Percentiles rank a stretch among this genome's conserved stretches.
Conservation (phyloP, 64 coral and sea anemone species). For the Montipora capricornis region DNA sequence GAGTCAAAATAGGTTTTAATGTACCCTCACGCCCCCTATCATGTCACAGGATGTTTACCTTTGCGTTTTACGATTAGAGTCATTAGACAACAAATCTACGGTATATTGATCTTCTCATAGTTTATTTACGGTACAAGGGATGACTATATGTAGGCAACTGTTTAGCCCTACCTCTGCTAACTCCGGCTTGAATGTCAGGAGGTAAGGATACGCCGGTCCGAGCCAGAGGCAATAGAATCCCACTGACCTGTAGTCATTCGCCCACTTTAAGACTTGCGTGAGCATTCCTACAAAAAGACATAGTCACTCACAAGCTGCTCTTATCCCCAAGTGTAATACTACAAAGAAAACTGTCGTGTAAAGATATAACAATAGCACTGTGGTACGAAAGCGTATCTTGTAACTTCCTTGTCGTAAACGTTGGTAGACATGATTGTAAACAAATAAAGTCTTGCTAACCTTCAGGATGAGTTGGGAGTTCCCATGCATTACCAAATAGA, state of each 20-base stretch:
- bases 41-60: too few species aligned
- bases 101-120: too few species aligned
- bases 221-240: conserved; percentile 50
- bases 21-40: too few species aligned
- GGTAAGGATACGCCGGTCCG: conserved; percentile 28
- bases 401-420: too few species aligned
- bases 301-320: too few species aligned
- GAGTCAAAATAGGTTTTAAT: too few species aligned
- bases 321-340: too few species aligned
- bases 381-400: too few species aligned
- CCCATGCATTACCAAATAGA: conserved; percentile 44
- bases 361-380: too few species aligned
- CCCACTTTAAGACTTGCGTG: conserved; percentile 12
- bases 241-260: neutral
- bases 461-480: conserved; percentile 16
- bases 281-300: neutral
- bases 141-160: neutral
- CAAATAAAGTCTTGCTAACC: neutral
- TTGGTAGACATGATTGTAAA: neutral
- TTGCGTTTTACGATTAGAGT: too few species aligned
- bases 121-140: neutral
- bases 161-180: conserved; percentile 25
- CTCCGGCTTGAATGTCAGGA: conserved; percentile 30
- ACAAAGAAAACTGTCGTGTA: too few species aligned
- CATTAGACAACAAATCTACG: too few species aligned